Conservation (phyloP, 1,140 invertebrate genomes). For the Latrodectus geometricus region DNA sequence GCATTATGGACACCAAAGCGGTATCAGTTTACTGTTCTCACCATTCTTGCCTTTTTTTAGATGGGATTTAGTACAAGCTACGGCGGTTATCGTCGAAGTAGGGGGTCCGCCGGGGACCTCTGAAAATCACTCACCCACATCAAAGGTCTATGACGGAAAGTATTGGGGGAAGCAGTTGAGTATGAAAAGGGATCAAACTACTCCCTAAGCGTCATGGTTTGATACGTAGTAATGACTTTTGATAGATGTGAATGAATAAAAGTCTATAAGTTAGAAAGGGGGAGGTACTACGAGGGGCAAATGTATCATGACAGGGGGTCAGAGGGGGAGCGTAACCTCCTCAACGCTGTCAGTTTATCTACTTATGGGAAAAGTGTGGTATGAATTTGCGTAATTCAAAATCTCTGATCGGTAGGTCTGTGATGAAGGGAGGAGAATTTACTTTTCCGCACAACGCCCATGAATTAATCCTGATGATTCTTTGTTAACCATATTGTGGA, state of each 20-base stretch:
- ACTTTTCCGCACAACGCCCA: constrained; percentile 4
- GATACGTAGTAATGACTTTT: constrained; percentile 58
- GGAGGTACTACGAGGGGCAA: background rate
- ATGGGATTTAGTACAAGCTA: constrained; percentile 45
- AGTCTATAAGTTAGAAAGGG: constrained; percentile 4
- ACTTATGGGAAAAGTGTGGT: constrained; percentile 5
- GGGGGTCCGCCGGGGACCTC: background rate
- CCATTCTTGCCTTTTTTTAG: constrained; percentile 26
- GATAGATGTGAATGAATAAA: constrained; percentile 53
- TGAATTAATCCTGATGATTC: constrained; percentile 8
- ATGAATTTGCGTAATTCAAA: background rate
- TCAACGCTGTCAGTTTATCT: constrained; percentile 5
- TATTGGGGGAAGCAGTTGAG: background rate
- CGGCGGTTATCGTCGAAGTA: constrained; percentile 34
- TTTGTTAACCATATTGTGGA: background rate
- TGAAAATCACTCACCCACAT: constrained; percentile 41
- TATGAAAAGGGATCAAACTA: constrained; percentile 51
- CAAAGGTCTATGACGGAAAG: background rate
- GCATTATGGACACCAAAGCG: constrained; percentile 50
- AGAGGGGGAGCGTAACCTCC: background rate
- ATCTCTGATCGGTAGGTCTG: background rate
- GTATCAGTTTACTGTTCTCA: constrained; percentile 60
- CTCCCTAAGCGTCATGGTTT: constrained; percentile 51
- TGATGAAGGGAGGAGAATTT: background rate
- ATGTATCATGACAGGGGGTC: background rate